phyloP scores from a whole-genome alignment of 1,140 invertebrate species.

The Pogonomyrmex californicus region DNA sequence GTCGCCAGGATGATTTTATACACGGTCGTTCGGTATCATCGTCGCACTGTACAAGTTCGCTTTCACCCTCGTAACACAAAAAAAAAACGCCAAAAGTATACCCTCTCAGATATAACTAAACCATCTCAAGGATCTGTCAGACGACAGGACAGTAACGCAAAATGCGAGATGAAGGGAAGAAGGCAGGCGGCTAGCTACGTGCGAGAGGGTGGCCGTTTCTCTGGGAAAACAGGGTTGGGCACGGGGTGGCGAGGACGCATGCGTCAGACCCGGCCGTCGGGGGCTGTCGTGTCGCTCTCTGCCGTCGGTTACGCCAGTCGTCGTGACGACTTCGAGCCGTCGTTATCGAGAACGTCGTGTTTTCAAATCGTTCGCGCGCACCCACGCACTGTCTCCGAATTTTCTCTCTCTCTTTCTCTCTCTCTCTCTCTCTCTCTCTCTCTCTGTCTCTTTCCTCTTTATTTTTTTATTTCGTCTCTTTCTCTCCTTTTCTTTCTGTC shows the following conservation, averaged over 20 bases:
- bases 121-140: neutral
- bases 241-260: conserved; percentile 78
- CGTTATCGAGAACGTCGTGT: conserved; percentile 63
- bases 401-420: neutral
- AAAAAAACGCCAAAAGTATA: neutral
- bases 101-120: neutral
- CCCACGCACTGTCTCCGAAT: conserved; percentile 26
- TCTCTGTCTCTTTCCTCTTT: neutral
- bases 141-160: neutral
- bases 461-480: neutral
- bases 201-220: conserved; percentile 57
- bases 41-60: conserved; percentile 3
- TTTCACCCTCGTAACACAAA: neutral
- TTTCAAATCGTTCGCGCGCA: conserved; percentile 14
- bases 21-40: neutral
- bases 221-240: conserved; percentile 80
- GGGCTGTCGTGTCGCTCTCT: conserved; percentile 81
- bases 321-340: conserved; percentile 80
- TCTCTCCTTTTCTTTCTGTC: neutral
- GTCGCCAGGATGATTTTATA: neutral
- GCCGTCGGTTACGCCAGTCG: conserved; percentile 75
- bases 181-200: neutral
- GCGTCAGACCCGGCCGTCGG: conserved; percentile 82
- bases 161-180: conserved; percentile 12
- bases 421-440: neutral